Conservation (phyloP, 2,797 vertebrate species). For the Streptopelia turtur region DNA sequence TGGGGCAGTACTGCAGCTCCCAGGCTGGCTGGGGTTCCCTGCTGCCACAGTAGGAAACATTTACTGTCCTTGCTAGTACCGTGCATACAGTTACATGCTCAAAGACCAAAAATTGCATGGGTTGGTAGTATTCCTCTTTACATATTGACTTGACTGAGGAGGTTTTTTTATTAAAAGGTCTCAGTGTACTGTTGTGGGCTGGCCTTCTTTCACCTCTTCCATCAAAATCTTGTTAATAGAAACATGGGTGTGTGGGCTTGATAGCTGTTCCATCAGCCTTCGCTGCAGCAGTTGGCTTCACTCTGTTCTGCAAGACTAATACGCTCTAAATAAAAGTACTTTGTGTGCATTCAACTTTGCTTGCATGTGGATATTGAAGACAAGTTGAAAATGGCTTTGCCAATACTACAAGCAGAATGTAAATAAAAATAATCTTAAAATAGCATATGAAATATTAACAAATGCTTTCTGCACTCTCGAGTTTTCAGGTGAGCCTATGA, state of each 20-base stretch:
- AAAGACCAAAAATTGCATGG: neutral
- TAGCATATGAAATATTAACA: neutral
- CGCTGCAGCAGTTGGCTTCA: neutral
- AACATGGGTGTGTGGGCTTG: neutral
- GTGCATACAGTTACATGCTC: rapidly evolving
- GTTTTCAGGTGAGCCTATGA: neutral
- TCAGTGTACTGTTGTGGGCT: neutral
- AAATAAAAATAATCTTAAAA: neutral
- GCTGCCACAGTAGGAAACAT: neutral
- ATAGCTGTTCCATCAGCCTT: neutral
- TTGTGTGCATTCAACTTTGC: neutral
- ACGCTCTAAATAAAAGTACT: neutral
- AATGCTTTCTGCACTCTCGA: neutral
- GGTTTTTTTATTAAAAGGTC: neutral
- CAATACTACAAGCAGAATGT: neutral
- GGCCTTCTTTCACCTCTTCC: neutral
- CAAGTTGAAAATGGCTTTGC: neutral
- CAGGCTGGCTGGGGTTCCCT: neutral
- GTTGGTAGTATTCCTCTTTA: neutral
- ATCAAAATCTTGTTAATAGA: neutral
- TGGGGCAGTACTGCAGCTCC: neutral
- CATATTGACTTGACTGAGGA: neutral
- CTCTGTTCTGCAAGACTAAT: neutral
- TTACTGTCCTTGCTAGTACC: neutral
- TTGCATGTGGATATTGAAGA: neutral